Percentiles rank a stretch among this genome's conserved stretches.
Conservation (phyloP, 2,888 invertebrate species). For the Nebria salina region DNA sequence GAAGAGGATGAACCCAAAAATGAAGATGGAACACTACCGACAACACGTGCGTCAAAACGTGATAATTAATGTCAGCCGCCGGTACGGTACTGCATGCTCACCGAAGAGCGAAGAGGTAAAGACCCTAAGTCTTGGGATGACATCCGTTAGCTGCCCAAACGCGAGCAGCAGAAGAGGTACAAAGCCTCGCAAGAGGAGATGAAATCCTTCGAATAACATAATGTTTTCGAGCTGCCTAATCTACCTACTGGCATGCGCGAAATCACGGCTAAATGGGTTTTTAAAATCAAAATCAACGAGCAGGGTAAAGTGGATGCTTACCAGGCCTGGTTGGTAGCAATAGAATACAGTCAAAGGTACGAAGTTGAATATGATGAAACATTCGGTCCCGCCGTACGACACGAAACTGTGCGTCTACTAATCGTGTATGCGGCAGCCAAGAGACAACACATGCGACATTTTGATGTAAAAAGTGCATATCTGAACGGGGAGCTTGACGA, state of each 20-base stretch:
- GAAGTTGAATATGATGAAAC: slow-evolving; percentile 7
- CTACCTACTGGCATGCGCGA: background rate
- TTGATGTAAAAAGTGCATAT: no score
- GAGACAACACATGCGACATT: background rate
- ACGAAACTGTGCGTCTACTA: slow-evolving; percentile 12
- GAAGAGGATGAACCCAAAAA: background rate
- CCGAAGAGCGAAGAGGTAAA: no score
- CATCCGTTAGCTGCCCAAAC: background rate
- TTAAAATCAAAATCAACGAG: slow-evolving; percentile 12
- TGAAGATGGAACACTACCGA: no score
- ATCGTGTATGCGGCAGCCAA: background rate
- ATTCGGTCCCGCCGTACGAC: slow-evolving; percentile 4
- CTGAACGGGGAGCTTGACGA: no score
- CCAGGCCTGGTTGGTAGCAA: background rate
- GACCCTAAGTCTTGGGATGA: no score
- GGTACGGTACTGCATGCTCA: no score
- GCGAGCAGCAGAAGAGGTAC: slow-evolving; percentile 4
- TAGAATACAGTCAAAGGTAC: background rate
- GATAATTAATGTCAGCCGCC: no score
- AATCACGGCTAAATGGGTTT: slow-evolving; percentile 14
- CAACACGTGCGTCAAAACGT: no score
- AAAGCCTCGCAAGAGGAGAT: slow-evolving; percentile 11
- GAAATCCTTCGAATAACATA: background rate
- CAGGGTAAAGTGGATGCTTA: background rate
- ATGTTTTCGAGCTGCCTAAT: slow-evolving; percentile 7